These are phyloP conservation scores for Drosophila lini DNA, from an alignment of 1,140 invertebrate species.

Conservation along the genomic window DNA sequence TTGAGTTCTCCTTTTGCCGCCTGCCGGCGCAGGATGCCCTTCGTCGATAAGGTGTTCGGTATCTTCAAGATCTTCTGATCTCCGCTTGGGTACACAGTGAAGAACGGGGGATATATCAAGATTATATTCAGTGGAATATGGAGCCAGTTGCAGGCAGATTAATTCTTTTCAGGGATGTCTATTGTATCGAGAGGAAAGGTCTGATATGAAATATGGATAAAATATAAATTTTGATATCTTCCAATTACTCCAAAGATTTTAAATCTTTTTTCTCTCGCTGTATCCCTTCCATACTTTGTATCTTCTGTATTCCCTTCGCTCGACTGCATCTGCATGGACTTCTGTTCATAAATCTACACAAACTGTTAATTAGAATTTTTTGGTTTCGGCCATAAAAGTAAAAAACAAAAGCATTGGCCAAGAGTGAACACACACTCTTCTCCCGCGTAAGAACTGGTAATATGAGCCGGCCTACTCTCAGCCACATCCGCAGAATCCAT, in stretches of 20 bases:
- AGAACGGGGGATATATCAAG: not conserved
- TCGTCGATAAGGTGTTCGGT: slow-evolving; percentile 36
- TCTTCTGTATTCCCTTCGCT: slow-evolving; percentile 20
- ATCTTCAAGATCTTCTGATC: slow-evolving; percentile 24
- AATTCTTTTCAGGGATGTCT: not conserved
- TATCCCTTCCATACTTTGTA: slow-evolving; percentile 3
- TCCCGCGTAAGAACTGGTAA: slow-evolving; percentile 3
- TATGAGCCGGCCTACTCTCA: slow-evolving; percentile 5
- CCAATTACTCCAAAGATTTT: not conserved
- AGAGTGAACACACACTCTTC: slow-evolving; percentile 1
- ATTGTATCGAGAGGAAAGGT: no score
- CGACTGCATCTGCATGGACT: slow-evolving; percentile 33
- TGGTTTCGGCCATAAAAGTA: slow-evolving; percentile 19
- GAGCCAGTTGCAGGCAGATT: not conserved
- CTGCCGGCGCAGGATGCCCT: slow-evolving; percentile 35
- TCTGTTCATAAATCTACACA: slow-evolving; percentile 50
- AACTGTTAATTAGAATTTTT: slow-evolving; percentile 54
- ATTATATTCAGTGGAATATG: not conserved
- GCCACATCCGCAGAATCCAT: slow-evolving; percentile 28
- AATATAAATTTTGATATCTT: not conserved
- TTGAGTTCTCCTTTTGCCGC: slow-evolving; percentile 55
- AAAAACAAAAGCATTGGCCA: slow-evolving; percentile 5
- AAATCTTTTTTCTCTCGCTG: not conserved
- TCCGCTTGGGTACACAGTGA: slow-evolving; percentile 3
- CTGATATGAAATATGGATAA: no score